phyloP scores from a whole-genome alignment of 2,797 vertebrate genomes.

The Ctenochaetus hawaiiensis region DNA sequence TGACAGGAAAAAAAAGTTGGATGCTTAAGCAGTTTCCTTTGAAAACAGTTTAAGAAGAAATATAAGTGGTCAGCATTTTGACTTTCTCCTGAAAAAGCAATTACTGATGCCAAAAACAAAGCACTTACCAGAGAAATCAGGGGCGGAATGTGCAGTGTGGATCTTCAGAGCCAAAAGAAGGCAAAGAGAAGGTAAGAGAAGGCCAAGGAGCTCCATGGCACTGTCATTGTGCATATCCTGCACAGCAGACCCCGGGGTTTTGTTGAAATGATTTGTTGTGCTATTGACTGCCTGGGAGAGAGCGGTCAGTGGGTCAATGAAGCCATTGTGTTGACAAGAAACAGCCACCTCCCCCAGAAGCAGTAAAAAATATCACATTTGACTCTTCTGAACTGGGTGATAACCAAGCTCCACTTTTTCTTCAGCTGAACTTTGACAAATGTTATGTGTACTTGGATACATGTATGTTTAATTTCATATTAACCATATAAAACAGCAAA shows the following conservation, averaged over 20 bases:
- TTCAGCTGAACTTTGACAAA: not conserved
- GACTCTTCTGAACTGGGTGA: conserved; percentile 1
- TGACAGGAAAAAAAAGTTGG: conserved; percentile 53
- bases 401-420: not conserved
- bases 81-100: conserved; percentile 5
- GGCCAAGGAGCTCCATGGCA: conserved; percentile 60
- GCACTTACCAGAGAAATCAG: conserved; percentile 85
- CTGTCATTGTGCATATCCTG: conserved; percentile 69
- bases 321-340: conserved; percentile 79
- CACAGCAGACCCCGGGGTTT: conserved; percentile 51
- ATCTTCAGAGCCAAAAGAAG: conserved; percentile 65
- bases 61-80: conserved; percentile 33
- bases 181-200: conserved; percentile 56
- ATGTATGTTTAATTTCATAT: not conserved
- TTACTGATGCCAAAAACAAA: conserved; percentile 17
- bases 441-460: not conserved
- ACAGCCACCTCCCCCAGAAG: conserved; percentile 55
- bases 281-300: conserved; percentile 55
- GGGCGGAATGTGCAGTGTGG: conserved; percentile 49
- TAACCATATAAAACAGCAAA: no score
- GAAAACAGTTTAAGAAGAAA: conserved; percentile 17
- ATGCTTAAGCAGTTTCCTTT: conserved; percentile 34
- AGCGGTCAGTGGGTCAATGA: conserved; percentile 75
- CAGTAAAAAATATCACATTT: conserved; percentile 46
- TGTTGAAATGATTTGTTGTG: conserved; percentile 48